These are phyloP conservation scores for Thumatha senex DNA, from an alignment of 2,888 invertebrate genomes.

Conservation along the genomic window DNA sequence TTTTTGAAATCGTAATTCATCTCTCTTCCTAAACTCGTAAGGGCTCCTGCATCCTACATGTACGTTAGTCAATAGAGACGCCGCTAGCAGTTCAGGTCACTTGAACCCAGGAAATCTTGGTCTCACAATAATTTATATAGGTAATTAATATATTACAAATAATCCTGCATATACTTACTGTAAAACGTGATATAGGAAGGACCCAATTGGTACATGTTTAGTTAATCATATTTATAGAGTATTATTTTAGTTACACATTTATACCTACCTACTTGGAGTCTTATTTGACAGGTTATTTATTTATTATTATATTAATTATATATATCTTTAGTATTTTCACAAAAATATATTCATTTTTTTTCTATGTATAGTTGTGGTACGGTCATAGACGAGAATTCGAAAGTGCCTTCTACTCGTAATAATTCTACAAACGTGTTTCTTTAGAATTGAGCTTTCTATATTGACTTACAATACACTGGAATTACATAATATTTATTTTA, in stretches of 20 bases:
- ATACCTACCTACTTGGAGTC: slow-evolving; percentile 44
- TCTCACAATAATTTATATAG: too few relatives aligned
- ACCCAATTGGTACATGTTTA: slow-evolving; percentile 26
- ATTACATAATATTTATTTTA: slow-evolving; percentile 32
- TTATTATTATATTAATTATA: slow-evolving; percentile 25
- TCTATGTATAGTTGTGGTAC: slow-evolving; percentile 20
- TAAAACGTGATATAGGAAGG: slow-evolving; percentile 14
- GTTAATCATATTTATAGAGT: slow-evolving; percentile 16
- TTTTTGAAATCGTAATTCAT: too few relatives aligned
- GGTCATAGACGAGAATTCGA: slow-evolving; percentile 18
- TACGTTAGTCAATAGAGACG: too few relatives aligned
- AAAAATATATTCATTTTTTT: slow-evolving; percentile 49
- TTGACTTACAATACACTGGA: slow-evolving; percentile 39
- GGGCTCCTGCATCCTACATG: too few relatives aligned
- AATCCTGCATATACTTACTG: too few relatives aligned
- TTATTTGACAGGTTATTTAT: slow-evolving; percentile 27
- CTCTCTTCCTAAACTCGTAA: too few relatives aligned
- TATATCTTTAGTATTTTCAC: slow-evolving; percentile 35
- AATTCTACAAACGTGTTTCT: slow-evolving; percentile 31
- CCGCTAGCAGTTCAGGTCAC: too few relatives aligned
- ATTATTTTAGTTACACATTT: slow-evolving; percentile 20
- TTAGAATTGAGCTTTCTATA: slow-evolving; percentile 69
- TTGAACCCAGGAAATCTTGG: too few relatives aligned
- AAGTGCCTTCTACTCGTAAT: slow-evolving; percentile 25
- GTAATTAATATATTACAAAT: too few relatives aligned